Base-by-base conservation (phyloP, 1,140 invertebrate species). In the Anastatus disparis region DNA sequence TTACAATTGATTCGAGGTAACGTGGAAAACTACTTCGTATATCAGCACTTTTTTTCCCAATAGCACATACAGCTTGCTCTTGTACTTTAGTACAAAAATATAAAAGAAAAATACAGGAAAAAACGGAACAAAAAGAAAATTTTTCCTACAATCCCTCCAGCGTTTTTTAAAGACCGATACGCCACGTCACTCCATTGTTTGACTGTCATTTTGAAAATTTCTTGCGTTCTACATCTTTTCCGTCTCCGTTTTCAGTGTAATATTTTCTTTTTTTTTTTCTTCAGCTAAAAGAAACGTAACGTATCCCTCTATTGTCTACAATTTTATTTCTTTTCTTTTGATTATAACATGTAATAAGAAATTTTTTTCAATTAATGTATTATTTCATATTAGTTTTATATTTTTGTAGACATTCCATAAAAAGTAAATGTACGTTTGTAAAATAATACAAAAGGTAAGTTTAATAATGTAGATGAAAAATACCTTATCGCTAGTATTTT, bases 201-300 rank as follows among this genome's bases (percentile, higher is more conserved):
- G 68, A 73, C 72, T 69, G 72, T 73, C 27, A 73, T 55, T 58
- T n/a, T 42, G 70, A 56, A 38, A 20, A 63, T 53, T 76, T 77
- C 72, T 75, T 72, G 55, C 61, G 42, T 72, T 71, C 56, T 70
- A 74, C 71, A 56, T 73, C 68, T 71, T 44, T 44, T 13, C n/a
- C n/a, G 58, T 10, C n/a, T n/a, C n/a, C n/a, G n/a, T 31, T 53
- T 44, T 38, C 75, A 74, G 53, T 69, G 52, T 65, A 26, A 68
- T 42, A 64, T 64, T 77, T 76, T 75, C 74, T n/a, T n/a, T n/a
- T n/a, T n/a, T n/a, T n/a, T n/a, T n/a, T n/a, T n/a, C n/a, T n/a
- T 71, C 29, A 12, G 15, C 3, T 63, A 1, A 27, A 50, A 35
- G 22, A n/a, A n/a, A n/a, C n/a, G n/a, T n/a, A n/a, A n/a, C n/a